Evolutionary conservation across 2,888 invertebrate species (phyloP).

Genomic region (Metallyticus violacea): DNA sequence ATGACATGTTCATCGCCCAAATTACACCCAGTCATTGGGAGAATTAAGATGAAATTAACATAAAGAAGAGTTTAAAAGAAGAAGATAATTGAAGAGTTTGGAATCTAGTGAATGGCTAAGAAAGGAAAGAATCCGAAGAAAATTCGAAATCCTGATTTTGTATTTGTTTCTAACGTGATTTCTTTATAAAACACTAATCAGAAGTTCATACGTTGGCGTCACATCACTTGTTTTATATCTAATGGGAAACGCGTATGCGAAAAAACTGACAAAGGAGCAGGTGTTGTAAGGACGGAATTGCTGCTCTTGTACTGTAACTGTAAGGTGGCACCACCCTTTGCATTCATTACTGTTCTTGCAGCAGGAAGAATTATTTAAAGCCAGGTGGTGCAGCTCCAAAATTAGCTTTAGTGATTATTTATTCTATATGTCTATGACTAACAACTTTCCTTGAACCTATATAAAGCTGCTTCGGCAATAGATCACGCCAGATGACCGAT

Average conservation of each 20-base stretch:
- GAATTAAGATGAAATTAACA: too few species aligned
- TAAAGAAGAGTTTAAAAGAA: too few species aligned
- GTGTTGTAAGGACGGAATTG: background rate
- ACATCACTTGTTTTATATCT: background rate
- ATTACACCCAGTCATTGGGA: too few species aligned
- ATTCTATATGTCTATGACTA: background rate
- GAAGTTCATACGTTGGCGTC: too few species aligned
- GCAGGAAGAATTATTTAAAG: background rate
- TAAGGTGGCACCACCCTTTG: background rate
- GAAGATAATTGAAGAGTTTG: too few species aligned
- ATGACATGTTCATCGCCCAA: too few species aligned
- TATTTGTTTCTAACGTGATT: too few species aligned
- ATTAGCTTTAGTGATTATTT: background rate
- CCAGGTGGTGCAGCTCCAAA: background rate
- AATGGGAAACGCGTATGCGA: background rate
- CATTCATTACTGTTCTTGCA: background rate
- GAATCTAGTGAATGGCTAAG: too few species aligned
- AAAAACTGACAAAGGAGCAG: background rate
- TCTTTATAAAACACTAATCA: too few species aligned
- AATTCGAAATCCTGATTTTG: too few species aligned
- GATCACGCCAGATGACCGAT: background rate
- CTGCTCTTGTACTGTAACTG: too few species aligned
- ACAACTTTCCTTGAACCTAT: background rate
- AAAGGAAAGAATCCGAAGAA: too few species aligned
- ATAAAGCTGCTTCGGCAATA: background rate